These are phyloP conservation scores for Pegoplata infirma DNA, from an alignment of 2,888 invertebrate species.

Conservation along the genomic window DNA sequence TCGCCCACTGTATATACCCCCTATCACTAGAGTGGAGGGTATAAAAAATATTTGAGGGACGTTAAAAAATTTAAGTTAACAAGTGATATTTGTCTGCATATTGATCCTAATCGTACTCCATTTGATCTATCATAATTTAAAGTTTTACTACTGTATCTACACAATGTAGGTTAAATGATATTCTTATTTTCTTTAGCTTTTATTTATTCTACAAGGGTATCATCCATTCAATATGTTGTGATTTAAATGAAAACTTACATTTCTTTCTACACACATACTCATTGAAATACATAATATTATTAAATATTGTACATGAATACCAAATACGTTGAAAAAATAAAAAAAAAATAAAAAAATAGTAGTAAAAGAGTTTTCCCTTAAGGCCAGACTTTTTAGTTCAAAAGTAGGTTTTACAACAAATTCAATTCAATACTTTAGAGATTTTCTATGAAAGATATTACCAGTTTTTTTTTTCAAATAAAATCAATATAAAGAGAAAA, in stretches of 20 bases:
- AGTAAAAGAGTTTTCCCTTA: constrained; percentile 19
- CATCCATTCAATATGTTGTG: constrained; percentile 41
- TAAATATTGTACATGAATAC: constrained; percentile 14
- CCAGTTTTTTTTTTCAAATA: background rate
- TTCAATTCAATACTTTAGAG: constrained; percentile 34
- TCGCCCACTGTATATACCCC: too few species aligned
- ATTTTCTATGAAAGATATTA: constrained; percentile 14
- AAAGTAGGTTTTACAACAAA: constrained; percentile 11
- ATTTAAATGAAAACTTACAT: constrained; percentile 18
- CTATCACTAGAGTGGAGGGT: too few species aligned
- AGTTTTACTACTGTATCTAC: background rate
- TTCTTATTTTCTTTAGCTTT: constrained; percentile 19
- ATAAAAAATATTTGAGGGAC: too few species aligned
- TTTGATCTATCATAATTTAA: background rate
- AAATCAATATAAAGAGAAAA: background rate
- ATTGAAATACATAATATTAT: constrained; percentile 3
- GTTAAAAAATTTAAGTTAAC: too few species aligned
- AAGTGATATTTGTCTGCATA: too few species aligned
- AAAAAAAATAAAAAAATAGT: background rate
- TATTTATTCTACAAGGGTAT: constrained; percentile 47
- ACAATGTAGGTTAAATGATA: constrained; percentile 29
- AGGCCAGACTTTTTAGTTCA: constrained; percentile 16
- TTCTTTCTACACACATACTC: background rate
- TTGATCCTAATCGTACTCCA: too few species aligned
- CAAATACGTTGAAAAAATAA: too few species aligned